Evolutionary conservation across 2,888 invertebrate species (phyloP), one percentile per base, ranked within the genome.

Genomic region (Cosmia trapezina): DNA sequence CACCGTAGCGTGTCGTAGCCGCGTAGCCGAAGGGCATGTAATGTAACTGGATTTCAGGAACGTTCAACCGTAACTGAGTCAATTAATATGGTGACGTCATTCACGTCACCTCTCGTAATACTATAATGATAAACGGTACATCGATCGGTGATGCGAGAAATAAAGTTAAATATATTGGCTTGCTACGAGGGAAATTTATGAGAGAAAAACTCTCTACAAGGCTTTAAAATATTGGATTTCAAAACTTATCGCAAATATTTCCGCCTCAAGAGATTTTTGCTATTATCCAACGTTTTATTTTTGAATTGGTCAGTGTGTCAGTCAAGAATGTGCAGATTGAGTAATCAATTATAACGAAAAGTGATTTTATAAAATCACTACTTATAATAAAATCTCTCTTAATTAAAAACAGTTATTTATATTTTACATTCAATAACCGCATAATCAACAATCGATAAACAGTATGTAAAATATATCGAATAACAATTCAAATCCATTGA

Each of bases 31-130:
- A 76, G 80, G 83, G 64, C 68, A 75, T 57, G 62, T 85, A 86
- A 75, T 59, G 62, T 85, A 86, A 88, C 85, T 81, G 75, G 78
- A 87, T 89, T 89, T 83, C 70, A 71, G 71, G 61, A 53, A 67
- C 84, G 75, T 73, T 82, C 83, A 75, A 47, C 80, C 84, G 78
- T 82, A 69, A 76, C 75, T 73, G 76, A 81, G 64, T 81, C 75
- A 79, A 86, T 87, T 89, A 85, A 82, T 79, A 59, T 73, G 72
- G 70, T 84, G 80, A 81, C 79, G 83, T 84, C 81, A 76, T 54
- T 59, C 68, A 53, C 47, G 63, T 75, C 74, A 76, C 73, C 63
- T 76, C 67, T 49, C 37, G 64, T 82, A 67, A 81, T 83, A 60
- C 62, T 73, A 63, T 73, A 70, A 57, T 66, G 68, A 73, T 73